These are phyloP conservation scores for Girardinichthys multiradiatus DNA, from an alignment of 2,113 vertebrate genomes.

Conservation along the genomic window DNA sequence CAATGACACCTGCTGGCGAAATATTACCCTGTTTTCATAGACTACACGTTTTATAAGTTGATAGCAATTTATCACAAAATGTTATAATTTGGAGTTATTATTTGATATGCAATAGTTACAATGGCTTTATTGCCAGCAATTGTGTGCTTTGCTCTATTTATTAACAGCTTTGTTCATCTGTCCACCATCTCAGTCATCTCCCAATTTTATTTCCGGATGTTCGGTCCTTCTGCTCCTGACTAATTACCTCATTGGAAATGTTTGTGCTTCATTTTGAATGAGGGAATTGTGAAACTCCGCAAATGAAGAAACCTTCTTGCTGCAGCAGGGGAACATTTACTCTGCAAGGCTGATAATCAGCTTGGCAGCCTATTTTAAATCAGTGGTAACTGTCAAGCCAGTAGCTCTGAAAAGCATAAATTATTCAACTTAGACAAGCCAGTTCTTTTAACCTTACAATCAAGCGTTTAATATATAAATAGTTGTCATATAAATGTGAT, in stretches of 20 bases:
- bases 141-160: conserved; percentile 1
- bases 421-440: conserved; percentile 1
- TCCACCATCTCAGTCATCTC: neutral
- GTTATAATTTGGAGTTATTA: neutral
- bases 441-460: no score
- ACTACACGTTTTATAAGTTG: neutral
- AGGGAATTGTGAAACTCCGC: conserved; percentile 6
- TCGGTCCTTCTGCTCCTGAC: conserved; percentile 4
- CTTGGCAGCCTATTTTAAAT: neutral
- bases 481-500: no score
- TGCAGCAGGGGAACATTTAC: neutral
- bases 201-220: conserved; percentile 5
- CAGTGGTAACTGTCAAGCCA: conserved; percentile 2
- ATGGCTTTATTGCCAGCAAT: neutral
- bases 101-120: neutral
- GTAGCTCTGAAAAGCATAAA: neutral
- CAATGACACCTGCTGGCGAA: conserved; percentile 59
- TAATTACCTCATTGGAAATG: conserved; percentile 23
- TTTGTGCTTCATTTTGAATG: conserved; percentile 14
- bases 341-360: neutral
- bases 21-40: neutral
- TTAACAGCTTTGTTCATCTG: neutral
- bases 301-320: conserved; percentile 11
- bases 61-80: neutral
- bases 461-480: no score